Conservation (phyloP, 92 coral and sea anemone species). For the Paramuricea clavata region DNA sequence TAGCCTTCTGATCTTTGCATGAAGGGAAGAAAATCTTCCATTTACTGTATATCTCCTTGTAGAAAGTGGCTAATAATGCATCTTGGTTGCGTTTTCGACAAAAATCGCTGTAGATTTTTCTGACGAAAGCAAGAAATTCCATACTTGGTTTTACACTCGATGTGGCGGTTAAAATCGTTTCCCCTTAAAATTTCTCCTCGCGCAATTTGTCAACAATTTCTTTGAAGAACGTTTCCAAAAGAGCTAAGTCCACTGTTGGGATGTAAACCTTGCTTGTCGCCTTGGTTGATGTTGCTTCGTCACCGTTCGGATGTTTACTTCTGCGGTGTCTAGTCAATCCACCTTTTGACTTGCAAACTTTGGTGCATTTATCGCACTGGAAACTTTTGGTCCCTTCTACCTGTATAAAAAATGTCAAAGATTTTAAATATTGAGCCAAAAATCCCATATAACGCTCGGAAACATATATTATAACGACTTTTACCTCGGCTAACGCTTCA, state of each 20-base stretch:
- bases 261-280: background rate
- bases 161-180: background rate
- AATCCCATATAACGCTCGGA: background rate
- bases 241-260: background rate
- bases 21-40: conserved; percentile 14
- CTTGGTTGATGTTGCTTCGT: too few species aligned
- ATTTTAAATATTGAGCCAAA: background rate
- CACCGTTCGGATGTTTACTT: too few species aligned
- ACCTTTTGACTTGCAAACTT: too few species aligned
- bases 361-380: too few species aligned
- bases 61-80: background rate
- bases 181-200: background rate
- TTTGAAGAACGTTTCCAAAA: background rate
- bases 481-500: background rate
- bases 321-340: too few species aligned
- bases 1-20: conserved; percentile 14
- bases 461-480: background rate
- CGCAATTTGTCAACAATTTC: too few species aligned
- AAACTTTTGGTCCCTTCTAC: too few species aligned
- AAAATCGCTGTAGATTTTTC: background rate
- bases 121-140: too few species aligned
- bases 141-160: too few species aligned
- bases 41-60: background rate
- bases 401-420: too few species aligned
- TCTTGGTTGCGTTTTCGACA: too few species aligned